Conservation (phyloP, 2,888 invertebrate species). For the Rhamnusium bicolor region DNA sequence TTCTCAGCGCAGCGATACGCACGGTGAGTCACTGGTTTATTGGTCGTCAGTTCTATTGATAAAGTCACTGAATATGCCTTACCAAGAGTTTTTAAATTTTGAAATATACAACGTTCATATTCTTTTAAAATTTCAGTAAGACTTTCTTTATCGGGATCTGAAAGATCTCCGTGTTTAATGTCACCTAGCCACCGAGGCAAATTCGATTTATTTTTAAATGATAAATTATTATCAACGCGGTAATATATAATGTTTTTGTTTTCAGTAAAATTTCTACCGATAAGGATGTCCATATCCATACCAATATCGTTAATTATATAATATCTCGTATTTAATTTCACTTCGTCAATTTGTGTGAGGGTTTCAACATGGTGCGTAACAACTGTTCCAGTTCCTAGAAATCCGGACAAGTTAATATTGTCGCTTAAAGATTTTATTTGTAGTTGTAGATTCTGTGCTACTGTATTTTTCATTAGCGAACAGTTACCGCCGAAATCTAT, state of each 20-base stretch:
- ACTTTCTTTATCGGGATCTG: background rate
- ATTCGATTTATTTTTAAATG: conserved; percentile 15
- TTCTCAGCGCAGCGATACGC: conserved; percentile 16
- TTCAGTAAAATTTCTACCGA: conserved; percentile 27
- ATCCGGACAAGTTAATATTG: no score
- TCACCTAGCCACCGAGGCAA: background rate
- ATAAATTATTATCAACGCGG: conserved; percentile 12
- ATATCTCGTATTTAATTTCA: background rate
- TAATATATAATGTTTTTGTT: conserved; percentile 13
- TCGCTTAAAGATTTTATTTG: no score
- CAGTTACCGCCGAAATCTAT: conserved; percentile 1
- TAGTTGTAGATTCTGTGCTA: background rate
- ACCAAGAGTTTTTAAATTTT: conserved; percentile 12
- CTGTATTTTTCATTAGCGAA: background rate
- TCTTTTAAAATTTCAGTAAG: background rate
- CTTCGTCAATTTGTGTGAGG: conserved; percentile 8
- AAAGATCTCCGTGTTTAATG: conserved; percentile 10
- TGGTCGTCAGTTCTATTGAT: conserved; percentile 12
- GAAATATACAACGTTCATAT: conserved; percentile 13
- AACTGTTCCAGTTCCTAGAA: background rate
- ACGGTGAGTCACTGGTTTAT: conserved; percentile 19
- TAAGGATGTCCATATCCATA: conserved; percentile 11
- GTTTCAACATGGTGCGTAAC: conserved; percentile 15
- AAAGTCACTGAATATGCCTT: conserved; percentile 8
- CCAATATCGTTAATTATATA: conserved; percentile 7